phyloP scores from a whole-genome alignment of 2,888 invertebrate species.

The Acrocyrtus sp. region DNA sequence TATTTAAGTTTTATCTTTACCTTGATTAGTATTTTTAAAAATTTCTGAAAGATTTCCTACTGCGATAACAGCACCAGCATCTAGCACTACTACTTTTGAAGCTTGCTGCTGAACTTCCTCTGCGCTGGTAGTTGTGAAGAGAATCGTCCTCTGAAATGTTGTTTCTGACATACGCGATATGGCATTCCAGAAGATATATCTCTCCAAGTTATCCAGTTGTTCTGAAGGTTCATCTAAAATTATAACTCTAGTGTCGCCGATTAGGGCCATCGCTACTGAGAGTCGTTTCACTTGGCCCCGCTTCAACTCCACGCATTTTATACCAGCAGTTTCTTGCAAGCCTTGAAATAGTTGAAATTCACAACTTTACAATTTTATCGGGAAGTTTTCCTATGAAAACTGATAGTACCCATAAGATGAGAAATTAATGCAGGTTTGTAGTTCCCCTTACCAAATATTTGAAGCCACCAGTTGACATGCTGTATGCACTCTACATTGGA shows the following conservation, averaged over 20 bases:
- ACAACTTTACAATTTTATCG: not conserved
- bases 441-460: slow-evolving; percentile 41
- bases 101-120: slow-evolving; percentile 39
- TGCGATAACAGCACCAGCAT: slow-evolving; percentile 35
- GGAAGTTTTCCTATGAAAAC: too few relatives aligned
- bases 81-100: slow-evolving; percentile 46
- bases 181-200: slow-evolving; percentile 53
- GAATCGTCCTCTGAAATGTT: slow-evolving; percentile 25
- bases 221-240: slow-evolving; percentile 51
- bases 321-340: slow-evolving; percentile 14
- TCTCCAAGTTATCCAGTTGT: slow-evolving; percentile 35
- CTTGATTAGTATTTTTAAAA: slow-evolving; percentile 37
- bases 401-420: not conserved
- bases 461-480: slow-evolving; percentile 47
- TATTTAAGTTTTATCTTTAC: too few relatives aligned
- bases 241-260: slow-evolving; percentile 32
- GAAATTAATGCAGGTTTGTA: too few relatives aligned
- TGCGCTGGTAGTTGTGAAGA: slow-evolving; percentile 44
- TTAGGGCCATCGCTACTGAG: slow-evolving; percentile 46
- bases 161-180: slow-evolving; percentile 8
- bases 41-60: slow-evolving; percentile 44
- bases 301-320: slow-evolving; percentile 25
- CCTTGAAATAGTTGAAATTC: slow-evolving; percentile 6
- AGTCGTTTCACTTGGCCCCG: slow-evolving; percentile 30
- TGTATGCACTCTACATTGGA: slow-evolving; percentile 31